Conservation (phyloP, 2,113 vertebrate genomes). For the Sceloporus tristichus region DNA sequence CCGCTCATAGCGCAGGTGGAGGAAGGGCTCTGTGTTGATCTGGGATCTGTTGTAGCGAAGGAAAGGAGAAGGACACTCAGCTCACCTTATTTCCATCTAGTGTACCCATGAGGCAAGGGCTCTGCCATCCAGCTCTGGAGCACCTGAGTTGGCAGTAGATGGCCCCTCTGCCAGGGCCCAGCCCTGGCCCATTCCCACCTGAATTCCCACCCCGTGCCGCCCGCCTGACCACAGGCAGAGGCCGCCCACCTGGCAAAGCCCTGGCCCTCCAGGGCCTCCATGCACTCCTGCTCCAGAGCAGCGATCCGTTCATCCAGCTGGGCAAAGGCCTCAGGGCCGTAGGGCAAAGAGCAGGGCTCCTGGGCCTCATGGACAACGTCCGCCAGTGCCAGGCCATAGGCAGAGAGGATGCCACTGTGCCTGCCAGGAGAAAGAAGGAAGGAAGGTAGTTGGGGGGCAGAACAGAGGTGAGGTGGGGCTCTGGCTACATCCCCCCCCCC, state of each 20-base stretch:
- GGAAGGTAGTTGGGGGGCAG: no score
- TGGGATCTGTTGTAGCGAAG: conserved; percentile 73
- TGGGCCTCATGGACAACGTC: conserved; percentile 92
- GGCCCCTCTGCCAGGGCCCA: background rate
- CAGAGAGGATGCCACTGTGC: conserved; percentile 85
- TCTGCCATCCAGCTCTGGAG: background rate
- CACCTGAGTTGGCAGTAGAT: background rate
- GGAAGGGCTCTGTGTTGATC: conserved; percentile 85
- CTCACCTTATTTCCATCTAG: no score
- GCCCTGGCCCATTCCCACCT: no score
- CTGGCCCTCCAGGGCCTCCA: conserved; percentile 72
- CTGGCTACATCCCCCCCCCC: no score
- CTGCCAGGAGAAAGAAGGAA: conserved; percentile 42
- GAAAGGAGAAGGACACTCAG: no score
- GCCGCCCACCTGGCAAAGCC: conserved; percentile 84
- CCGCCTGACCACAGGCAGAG: background rate
- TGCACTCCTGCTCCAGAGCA: conserved; percentile 80
- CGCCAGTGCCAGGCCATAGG: conserved; percentile 90
- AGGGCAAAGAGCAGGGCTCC: conserved; percentile 87
- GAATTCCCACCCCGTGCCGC: accelerated
- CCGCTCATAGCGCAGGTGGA: conserved; percentile 91
- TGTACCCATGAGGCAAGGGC: background rate
- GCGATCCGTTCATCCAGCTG: conserved; percentile 83
- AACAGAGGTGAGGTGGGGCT: no score
- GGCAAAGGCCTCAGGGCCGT: conserved; percentile 69